Evolutionary conservation across 2,113 vertebrate genomes (phyloP), one percentile per base, ranked within the genome.

Genomic region (Cryptomyrus ogoouensis): DNA sequence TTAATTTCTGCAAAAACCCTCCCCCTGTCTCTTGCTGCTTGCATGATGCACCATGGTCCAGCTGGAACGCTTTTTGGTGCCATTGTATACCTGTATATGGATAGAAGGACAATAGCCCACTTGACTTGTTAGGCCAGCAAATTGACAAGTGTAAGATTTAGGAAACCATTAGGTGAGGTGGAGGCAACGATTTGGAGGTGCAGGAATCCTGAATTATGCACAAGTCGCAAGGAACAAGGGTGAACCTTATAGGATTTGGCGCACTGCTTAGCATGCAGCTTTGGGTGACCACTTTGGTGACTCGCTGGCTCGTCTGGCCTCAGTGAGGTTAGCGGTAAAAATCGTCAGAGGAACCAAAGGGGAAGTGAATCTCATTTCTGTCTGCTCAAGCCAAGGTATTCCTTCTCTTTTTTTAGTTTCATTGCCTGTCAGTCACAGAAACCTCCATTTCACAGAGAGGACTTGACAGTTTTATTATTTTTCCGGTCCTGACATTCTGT

Each of bases 391-490:
- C 44, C 39, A 47, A 46, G 83, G 39, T 24, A 46, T 46, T 84
- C 19, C 83, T 84, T 24, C 44, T 19, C 44, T 47, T 84, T 52
- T 83, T n/a, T 47, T 84, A 47, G 44, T 84, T 84, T 46, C 44
- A 84, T 24, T 46, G 83, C 83, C 83, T 84, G 83, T 47, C 83
- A 84, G 44, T 84, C 83, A 84, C 83, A 44, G 83, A 84, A 47
- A 44, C 83, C 39, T 84, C 44, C 44, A 47, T 84, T 84, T 84
- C 44, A 21, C 7, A 46, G 83, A 46, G 21, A 47, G 83, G 21
- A n/a, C 44, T n/a, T 84, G 83, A 47, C 83, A 84, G 83, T 47
- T 84, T 84, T 84, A 84, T 84, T 84, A 84, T 84, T 84, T 46
- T 46, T 84, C 27, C 15, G 1, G 39, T 24, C 44, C 8, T 47